Evolutionary conservation across 2,797 vertebrate genomes (phyloP).

Genomic region (Morelia viridis): DNA sequence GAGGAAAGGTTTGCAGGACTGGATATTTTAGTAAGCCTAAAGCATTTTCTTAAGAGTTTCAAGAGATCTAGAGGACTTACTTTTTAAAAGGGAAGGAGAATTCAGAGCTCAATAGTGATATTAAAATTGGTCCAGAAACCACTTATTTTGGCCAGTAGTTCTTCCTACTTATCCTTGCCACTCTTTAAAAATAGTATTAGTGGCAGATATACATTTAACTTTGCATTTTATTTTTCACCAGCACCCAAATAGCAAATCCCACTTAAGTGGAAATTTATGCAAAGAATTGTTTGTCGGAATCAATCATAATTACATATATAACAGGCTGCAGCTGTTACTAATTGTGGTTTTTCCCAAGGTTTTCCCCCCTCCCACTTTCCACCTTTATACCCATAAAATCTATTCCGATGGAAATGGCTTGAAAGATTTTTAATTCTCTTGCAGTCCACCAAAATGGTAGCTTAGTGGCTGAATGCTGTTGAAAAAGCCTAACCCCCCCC

Average conservation of each 20-base stretch:
- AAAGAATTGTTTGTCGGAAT: slow-evolving; percentile 94
- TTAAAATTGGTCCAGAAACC: slow-evolving; percentile 13
- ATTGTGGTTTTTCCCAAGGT: slow-evolving; percentile 74
- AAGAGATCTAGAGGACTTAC: neutral
- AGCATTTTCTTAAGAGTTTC: neutral
- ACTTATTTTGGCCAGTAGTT: slow-evolving; percentile 31
- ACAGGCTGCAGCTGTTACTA: slow-evolving; percentile 81
- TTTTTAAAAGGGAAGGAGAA: neutral
- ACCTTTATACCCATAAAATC: slow-evolving; percentile 65
- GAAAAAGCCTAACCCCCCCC: neutral
- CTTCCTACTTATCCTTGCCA: slow-evolving; percentile 22
- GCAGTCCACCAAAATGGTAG: slow-evolving; percentile 59
- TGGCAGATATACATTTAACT: slow-evolving; percentile 63
- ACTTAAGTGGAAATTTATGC: slow-evolving; percentile 84
- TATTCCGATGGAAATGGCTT: slow-evolving; percentile 69
- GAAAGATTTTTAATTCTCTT: slow-evolving; percentile 68
- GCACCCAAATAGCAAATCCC: slow-evolving; percentile 79
- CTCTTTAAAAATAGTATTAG: slow-evolving; percentile 55
- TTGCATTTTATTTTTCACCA: slow-evolving; percentile 57
- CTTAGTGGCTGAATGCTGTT: slow-evolving; percentile 46
- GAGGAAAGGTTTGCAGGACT: neutral
- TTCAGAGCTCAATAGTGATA: neutral
- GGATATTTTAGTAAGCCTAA: neutral
- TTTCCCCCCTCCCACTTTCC: slow-evolving; percentile 64
- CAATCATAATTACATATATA: slow-evolving; percentile 91